Conservation (phyloP, 2,888 invertebrate genomes). For the Allacma fusca region DNA sequence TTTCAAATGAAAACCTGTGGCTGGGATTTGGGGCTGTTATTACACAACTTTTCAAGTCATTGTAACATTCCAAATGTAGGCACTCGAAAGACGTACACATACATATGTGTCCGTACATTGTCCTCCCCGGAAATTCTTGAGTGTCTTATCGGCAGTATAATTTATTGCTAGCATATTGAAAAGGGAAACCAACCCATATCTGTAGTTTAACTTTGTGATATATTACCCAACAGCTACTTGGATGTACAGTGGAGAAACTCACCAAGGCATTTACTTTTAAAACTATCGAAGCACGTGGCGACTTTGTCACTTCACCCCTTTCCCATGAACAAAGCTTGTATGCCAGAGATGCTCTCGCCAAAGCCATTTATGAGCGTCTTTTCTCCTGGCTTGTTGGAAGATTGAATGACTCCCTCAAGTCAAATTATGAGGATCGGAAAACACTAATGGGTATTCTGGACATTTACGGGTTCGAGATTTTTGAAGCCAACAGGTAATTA, state of each 20-base stretch:
- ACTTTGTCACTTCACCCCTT: slow-evolving; percentile 82
- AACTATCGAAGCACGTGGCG: slow-evolving; percentile 85
- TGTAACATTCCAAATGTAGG: no score
- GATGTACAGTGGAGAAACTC: slow-evolving; percentile 73
- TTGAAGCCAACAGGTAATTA: slow-evolving; percentile 80
- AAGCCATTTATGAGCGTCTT: slow-evolving; percentile 88
- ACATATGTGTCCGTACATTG: no score
- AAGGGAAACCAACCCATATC: neutral
- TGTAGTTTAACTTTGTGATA: neutral
- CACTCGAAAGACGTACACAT: no score
- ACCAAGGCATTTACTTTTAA: slow-evolving; percentile 79
- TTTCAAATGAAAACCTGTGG: no score
- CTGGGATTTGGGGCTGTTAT: no score
- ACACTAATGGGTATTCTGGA: slow-evolving; percentile 88
- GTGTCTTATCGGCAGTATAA: no score
- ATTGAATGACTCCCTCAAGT: slow-evolving; percentile 78
- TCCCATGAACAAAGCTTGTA: slow-evolving; percentile 83
- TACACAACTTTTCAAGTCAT: no score
- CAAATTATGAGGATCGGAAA: slow-evolving; percentile 69
- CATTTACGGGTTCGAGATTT: slow-evolving; percentile 95
- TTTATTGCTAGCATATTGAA: no score
- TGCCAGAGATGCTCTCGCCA: slow-evolving; percentile 88
- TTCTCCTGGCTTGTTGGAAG: slow-evolving; percentile 89
- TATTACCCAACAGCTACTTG: slow-evolving; percentile 72
- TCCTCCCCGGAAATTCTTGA: no score